A percentile compares a stretch with the other conserved stretches of the same genome.
These are phyloP conservation scores for Gymnosoma rotundatum DNA, from an alignment of 2,888 invertebrate genomes.

Conservation along the genomic window DNA sequence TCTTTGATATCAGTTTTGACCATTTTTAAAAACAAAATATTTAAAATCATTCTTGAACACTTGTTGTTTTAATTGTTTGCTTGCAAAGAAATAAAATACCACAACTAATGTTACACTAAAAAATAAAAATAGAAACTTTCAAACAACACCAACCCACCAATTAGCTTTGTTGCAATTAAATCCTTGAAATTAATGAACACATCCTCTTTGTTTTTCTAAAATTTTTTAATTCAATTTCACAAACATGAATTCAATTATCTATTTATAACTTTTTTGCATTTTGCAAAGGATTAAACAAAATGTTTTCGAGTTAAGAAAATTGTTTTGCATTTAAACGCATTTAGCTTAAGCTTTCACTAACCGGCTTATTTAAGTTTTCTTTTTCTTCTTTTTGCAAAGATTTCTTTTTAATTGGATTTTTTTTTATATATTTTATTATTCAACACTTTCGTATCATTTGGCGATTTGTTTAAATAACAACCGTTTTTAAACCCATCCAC, in stretches of 20 bases:
- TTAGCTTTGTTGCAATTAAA: too few relatives aligned
- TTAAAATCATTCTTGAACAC: too few relatives aligned
- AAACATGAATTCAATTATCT: constrained; percentile 34
- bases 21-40: too few relatives aligned
- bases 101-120: too few relatives aligned
- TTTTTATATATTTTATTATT: background rate
- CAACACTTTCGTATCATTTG: constrained; percentile 42
- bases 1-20: too few relatives aligned
- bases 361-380: constrained; percentile 41
- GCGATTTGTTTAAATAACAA: constrained; percentile 24
- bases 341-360: constrained; percentile 30
- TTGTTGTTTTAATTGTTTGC: too few relatives aligned
- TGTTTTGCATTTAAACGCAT: constrained; percentile 11
- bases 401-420: background rate
- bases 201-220: background rate
- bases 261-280: background rate
- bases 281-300: background rate
- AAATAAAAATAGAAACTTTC: too few relatives aligned
- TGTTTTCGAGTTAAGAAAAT: background rate
- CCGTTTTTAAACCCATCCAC: constrained; percentile 51
- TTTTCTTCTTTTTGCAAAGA: background rate
- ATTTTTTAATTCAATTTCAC: background rate
- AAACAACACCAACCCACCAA: too few relatives aligned
- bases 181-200: too few relatives aligned
- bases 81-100: too few relatives aligned